phyloP scores from a whole-genome alignment of 2,113 vertebrate species.

The Oryzias celebensis region DNA sequence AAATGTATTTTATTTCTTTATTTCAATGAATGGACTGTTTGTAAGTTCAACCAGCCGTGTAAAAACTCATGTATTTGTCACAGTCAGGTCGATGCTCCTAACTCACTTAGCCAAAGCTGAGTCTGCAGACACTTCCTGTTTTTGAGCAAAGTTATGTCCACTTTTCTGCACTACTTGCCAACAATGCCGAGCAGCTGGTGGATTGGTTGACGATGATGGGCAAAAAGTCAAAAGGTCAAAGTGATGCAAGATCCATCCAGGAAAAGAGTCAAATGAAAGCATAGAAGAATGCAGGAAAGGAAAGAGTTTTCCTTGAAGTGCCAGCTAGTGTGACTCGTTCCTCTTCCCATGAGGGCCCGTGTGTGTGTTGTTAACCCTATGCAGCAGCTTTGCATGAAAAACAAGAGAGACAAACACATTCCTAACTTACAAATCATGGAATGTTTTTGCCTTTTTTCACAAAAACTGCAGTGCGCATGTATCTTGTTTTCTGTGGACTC shows the following conservation, averaged over 20 bases:
- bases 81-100: background rate
- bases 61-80: background rate
- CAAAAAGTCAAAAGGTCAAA: constrained; percentile 32
- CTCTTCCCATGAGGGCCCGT: constrained; percentile 23
- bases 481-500: background rate
- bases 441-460: constrained; percentile 3
- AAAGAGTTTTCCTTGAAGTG: constrained; percentile 36
- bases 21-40: no score
- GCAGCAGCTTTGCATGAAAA: constrained; percentile 32
- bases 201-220: background rate
- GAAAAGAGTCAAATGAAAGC: constrained; percentile 39
- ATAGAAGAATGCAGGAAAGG: constrained; percentile 35
- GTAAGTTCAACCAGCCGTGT: no score
- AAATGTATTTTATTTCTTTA: no score
- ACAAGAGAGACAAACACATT: constrained; percentile 30
- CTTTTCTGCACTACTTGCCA: constrained; percentile 25
- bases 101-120: background rate
- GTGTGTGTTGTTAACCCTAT: constrained; percentile 31
- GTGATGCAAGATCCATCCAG: constrained; percentile 43
- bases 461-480: constrained; percentile 27
- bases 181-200: constrained; percentile 44
- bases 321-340: constrained; percentile 46
- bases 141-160: background rate
- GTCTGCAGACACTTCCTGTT: no score
- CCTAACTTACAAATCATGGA: constrained; percentile 8